These are phyloP conservation scores for Heliconius aoede DNA, from an alignment of 2,888 invertebrate species.

Conservation along the genomic window DNA sequence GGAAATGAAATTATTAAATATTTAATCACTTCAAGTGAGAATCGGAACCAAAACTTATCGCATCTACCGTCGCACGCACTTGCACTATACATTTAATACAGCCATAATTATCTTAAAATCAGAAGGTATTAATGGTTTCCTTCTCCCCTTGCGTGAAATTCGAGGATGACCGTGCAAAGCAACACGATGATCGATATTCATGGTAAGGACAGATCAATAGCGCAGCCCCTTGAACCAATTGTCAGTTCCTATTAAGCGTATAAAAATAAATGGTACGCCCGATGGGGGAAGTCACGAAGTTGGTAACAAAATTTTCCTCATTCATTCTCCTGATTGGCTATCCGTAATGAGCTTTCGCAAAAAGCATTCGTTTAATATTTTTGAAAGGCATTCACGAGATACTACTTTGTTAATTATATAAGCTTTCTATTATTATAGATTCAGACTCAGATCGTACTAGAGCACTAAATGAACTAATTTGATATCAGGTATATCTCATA, in stretches of 20 bases:
- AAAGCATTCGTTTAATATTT: constrained; percentile 45
- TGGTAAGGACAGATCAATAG: constrained; percentile 42
- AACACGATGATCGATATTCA: constrained; percentile 46
- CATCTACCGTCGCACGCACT: no score
- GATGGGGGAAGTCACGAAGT: constrained; percentile 56
- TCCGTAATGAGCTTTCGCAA: constrained; percentile 47
- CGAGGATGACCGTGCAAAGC: constrained; percentile 38
- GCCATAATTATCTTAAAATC: not conserved
- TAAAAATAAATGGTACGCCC: constrained; percentile 73
- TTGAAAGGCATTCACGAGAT: constrained; percentile 45
- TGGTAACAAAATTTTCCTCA: constrained; percentile 55
- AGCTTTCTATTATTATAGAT: constrained; percentile 37
- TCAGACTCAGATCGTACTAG: constrained; percentile 38
- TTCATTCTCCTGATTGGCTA: constrained; percentile 55
- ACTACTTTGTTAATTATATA: constrained; percentile 43
- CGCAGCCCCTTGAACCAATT: constrained; percentile 54
- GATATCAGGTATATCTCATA: constrained; percentile 31
- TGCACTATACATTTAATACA: not conserved
- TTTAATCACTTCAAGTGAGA: no score
- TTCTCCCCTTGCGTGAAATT: constrained; percentile 5
- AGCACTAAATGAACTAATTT: constrained; percentile 33
- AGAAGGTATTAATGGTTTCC: not conserved
- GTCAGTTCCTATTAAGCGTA: constrained; percentile 75
- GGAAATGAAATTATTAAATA: no score
- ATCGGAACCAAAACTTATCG: no score